These are phyloP conservation scores for Nomada fabriciana DNA, from an alignment of 2,888 invertebrate genomes.

Conservation along the genomic window DNA sequence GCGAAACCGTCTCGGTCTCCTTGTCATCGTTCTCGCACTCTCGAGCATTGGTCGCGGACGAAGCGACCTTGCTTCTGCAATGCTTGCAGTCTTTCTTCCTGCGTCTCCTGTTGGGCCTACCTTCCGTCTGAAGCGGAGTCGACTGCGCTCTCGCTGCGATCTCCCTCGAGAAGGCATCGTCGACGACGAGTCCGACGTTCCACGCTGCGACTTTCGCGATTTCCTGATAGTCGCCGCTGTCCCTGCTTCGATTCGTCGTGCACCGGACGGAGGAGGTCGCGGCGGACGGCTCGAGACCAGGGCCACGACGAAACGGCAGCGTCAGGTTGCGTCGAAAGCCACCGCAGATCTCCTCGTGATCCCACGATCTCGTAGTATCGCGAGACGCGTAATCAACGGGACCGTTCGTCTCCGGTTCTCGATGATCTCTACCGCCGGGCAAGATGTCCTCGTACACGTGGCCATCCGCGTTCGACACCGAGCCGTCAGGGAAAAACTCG, in stretches of 20 bases:
- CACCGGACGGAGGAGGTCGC: constrained; percentile 76
- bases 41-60: neutral
- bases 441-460: constrained; percentile 82
- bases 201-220: constrained; percentile 15
- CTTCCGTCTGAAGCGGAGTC: constrained; percentile 15
- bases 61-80: constrained; percentile 70
- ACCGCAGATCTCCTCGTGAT: neutral
- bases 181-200: neutral
- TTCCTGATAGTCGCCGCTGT: constrained; percentile 17
- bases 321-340: constrained; percentile 74
- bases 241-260: constrained; percentile 72
- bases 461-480: constrained; percentile 53
- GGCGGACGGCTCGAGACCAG: constrained; percentile 34
- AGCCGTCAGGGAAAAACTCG: neutral
- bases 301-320: constrained; percentile 73
- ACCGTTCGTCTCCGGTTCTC: neutral
- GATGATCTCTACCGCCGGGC: neutral
- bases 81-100: constrained; percentile 82
- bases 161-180: neutral
- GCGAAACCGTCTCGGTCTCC: constrained; percentile 23
- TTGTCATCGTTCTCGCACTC: constrained; percentile 4
- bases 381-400: neutral
- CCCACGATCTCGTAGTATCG: neutral
- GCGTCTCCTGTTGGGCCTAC: constrained; percentile 70
- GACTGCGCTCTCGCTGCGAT: neutral